A percentile compares a stretch with the other conserved stretches of the same genome.
Evolutionary conservation across 1,140 invertebrate genomes (phyloP).

Genomic region (Aethina tumida): DNA sequence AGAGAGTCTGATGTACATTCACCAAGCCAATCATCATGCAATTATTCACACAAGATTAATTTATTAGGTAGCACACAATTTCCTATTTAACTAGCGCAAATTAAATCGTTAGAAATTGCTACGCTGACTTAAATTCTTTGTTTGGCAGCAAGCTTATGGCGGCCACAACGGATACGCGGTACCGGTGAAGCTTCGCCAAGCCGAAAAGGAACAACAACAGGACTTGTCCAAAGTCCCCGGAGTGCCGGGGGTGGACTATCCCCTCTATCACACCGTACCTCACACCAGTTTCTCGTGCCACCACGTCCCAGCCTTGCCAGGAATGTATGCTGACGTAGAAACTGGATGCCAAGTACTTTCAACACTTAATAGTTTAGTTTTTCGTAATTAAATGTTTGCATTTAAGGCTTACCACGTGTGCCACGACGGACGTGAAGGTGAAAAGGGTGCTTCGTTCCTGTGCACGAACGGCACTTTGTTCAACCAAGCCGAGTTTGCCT

Average conservation of each 20-base stretch:
- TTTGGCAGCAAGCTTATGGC: conserved; percentile 7
- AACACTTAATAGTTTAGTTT: not conserved
- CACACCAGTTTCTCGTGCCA: conserved; percentile 69
- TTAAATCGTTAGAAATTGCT: too few relatives aligned
- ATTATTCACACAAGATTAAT: too few relatives aligned
- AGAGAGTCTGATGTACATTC: too few relatives aligned
- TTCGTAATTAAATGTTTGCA: not conserved
- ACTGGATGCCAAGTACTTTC: conserved; percentile 68
- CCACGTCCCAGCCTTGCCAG: conserved; percentile 62
- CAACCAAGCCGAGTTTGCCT: conserved; percentile 77
- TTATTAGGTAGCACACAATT: conserved; percentile 3
- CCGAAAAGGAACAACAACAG: conserved; percentile 49
- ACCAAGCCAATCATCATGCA: too few relatives aligned
- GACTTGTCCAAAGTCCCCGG: conserved; percentile 72
- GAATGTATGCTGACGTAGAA: conserved; percentile 81
- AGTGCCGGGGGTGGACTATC: conserved; percentile 64
- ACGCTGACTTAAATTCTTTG: too few relatives aligned
- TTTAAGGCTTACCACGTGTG: conserved; percentile 71
- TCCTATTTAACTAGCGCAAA: not conserved
- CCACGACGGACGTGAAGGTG: conserved; percentile 69
- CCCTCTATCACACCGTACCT: conserved; percentile 63
- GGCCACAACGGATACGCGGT: conserved; percentile 10
- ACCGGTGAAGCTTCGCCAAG: conserved; percentile 17
- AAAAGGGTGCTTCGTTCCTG: conserved; percentile 70
- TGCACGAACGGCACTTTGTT: conserved; percentile 85